Evolutionary conservation across 2,797 vertebrate species (phyloP), one percentile per base, ranked within the genome.

Genomic region (Naso thynnoides): DNA sequence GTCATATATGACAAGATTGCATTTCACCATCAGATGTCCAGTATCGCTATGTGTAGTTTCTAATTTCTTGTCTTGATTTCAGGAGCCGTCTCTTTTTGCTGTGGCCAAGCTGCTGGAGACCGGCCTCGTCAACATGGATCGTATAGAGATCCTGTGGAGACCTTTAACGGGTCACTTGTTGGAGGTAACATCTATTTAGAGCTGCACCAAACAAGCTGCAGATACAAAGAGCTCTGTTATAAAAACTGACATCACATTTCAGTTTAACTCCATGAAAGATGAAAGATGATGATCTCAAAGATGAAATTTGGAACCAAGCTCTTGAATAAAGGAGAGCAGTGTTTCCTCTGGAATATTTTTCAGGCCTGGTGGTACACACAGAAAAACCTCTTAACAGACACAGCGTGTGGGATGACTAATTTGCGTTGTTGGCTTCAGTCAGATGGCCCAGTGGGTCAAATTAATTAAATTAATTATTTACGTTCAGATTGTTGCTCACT

Each of bases 11-110:
- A 47, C 14, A 11, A 1, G 39, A 8, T 23, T 23, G 16, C 26
- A 19, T 50, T 39, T 62, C 23, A 42, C 60, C 21, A n/a, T 8
- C 4, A 48, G 19, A 18, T 44, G 0, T 53, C 11, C 3, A 15
- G 18, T 38, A 9, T 61, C 36, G 15, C 53, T 42, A 1, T 42
- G 15, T 23, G 18, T 31, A 26, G 15, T 26, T 44, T 60, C 6
- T 66, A 0, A 31, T 49, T 53, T 44, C 39, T 49, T 70, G 16
- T 76, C 19, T 48, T 44, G 71, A 8, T 39, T 52, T 52, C 61
- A 99, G 98, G 98, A 99, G 61, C 98, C 98, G 0, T 99, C 98
- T 19, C 95, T 99, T 78, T 99, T 99, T 90, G 98, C 98, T 21
- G 98, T 99, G 69, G 98, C 98, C 70, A 99, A 99, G 88, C 94